phyloP scores from a whole-genome alignment of 2,888 invertebrate genomes.

The Anorthoa munda region DNA sequence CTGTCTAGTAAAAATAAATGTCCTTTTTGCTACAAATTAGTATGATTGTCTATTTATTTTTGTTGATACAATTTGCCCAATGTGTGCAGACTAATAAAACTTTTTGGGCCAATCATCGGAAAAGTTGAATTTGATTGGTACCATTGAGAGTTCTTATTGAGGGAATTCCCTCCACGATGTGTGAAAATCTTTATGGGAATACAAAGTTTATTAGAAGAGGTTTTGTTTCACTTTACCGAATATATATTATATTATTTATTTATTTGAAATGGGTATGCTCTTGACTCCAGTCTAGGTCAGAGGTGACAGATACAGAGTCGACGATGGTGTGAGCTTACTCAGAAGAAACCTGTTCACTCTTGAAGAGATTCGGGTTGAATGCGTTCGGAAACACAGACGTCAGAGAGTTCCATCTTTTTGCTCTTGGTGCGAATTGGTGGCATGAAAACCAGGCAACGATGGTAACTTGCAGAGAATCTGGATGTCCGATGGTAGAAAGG shows the following conservation, averaged over 20 bases:
- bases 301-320: no score
- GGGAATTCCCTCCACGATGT: constrained; percentile 23
- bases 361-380: no score
- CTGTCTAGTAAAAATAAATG: neutral
- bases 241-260: neutral
- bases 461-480: no score
- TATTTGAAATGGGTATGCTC: no score
- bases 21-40: constrained; percentile 19
- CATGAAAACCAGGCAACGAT: no score
- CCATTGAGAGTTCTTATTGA: constrained; percentile 51
- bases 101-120: constrained; percentile 55
- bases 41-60: constrained; percentile 32
- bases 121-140: constrained; percentile 62
- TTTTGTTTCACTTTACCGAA: constrained; percentile 14
- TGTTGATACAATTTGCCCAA: constrained; percentile 33
- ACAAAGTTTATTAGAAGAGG: constrained; percentile 21
- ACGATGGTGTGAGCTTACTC: no score
- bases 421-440: no score
- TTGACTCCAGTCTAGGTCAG: no score
- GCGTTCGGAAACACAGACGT: no score
- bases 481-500: no score
- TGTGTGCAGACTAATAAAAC: constrained; percentile 52
- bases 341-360: no score
- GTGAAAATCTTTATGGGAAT: constrained; percentile 23
- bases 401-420: no score